Conservation (phyloP, 37 sponge, comb jelly and placozoan genomes). For the Agelas oroides region DNA sequence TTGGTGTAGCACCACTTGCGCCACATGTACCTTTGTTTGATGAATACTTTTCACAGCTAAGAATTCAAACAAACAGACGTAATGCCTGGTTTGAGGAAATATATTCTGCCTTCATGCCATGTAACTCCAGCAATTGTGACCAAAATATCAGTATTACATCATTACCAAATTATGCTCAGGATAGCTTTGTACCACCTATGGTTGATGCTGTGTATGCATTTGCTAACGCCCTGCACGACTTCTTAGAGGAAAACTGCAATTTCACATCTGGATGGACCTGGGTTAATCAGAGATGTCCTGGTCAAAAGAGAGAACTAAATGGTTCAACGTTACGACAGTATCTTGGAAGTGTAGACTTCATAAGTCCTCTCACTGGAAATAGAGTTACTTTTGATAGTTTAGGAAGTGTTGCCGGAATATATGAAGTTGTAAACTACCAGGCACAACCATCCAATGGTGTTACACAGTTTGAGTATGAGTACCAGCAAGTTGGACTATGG, state of each 20-base stretch:
- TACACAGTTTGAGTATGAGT: not conserved
- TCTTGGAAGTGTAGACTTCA: slow-evolving; percentile 51
- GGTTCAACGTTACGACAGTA: slow-evolving; percentile 5
- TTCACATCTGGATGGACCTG: slow-evolving; percentile 10
- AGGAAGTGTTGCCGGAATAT: slow-evolving; percentile 45
- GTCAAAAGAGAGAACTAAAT: slow-evolving; percentile 10
- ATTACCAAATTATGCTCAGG: slow-evolving; percentile 18
- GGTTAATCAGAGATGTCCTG: slow-evolving; percentile 13
- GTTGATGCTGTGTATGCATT: slow-evolving; percentile 78
- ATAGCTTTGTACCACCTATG: slow-evolving; percentile 56
- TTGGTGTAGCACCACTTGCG: slow-evolving; percentile 56
- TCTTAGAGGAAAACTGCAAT: slow-evolving; percentile 61
- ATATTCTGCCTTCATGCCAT: slow-evolving; percentile 1
- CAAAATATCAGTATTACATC: not conserved
- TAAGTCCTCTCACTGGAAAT: slow-evolving; percentile 19
- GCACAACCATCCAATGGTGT: not conserved
- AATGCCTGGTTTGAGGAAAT: slow-evolving; percentile 66
- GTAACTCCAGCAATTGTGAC: not conserved
- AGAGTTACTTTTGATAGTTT: slow-evolving; percentile 47
- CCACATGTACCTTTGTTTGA: slow-evolving; percentile 14
- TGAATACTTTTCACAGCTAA: slow-evolving; percentile 55
- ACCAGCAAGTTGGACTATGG: slow-evolving; percentile 59
- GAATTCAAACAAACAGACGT: slow-evolving; percentile 30
- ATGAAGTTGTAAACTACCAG: slow-evolving; percentile 53
- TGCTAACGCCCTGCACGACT: slow-evolving; percentile 64